Base-by-base conservation (phyloP, 2,113 vertebrate genomes). In the Corvus moneduloides region DNA sequence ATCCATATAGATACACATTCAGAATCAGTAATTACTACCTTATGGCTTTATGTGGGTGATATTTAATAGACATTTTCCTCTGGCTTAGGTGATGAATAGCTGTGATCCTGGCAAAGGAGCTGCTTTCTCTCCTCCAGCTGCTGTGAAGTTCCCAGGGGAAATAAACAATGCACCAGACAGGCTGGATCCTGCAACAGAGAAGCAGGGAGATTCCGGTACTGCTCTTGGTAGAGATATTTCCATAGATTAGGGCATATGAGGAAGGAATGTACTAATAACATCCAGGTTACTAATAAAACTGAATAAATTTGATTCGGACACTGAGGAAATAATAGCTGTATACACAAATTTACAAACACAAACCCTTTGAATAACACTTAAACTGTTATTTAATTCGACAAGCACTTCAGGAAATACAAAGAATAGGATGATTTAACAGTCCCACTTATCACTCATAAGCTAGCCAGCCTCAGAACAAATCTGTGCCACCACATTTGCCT, bases 71-170 rank as follows among this genome's bases (percentile, higher is more conserved):
- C 10, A 5, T 79, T 95, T 81, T 87, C 69, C n/a, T 66, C 52
- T 66, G 54, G 67, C 41, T 94, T 30, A 35, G 48, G 33, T 93
- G 85, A 93, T 83, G 39, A 91, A 86, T 68, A 61, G 26, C 68
- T 68, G 16, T 26, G 51, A 48, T 91, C 39, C 76, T 80, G 63
- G 48, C 71, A 74, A 75, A 77, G 21, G 43, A 83, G 16, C 46
- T 80, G 43, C 30, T 54, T 88, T 84, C 24, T 61, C 39, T 94
- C 49, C 69, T 78, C 32, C 56, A 82, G 73, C 64, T 87, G 24
- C 89, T 56, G 37, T 26, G 32, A 86, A 67, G 56, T 93, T 96
- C 94, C 90, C 68, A 64, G 49, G 61, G 68, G 90, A 95, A 93
- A 93, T 85, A 80, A 93, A 88, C 78, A 85, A 78, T 68, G 76